Evolutionary conservation across 2,888 invertebrate species (phyloP), one percentile per base, ranked within the genome.

Genomic region (Acanthacorydalis orientalis): DNA sequence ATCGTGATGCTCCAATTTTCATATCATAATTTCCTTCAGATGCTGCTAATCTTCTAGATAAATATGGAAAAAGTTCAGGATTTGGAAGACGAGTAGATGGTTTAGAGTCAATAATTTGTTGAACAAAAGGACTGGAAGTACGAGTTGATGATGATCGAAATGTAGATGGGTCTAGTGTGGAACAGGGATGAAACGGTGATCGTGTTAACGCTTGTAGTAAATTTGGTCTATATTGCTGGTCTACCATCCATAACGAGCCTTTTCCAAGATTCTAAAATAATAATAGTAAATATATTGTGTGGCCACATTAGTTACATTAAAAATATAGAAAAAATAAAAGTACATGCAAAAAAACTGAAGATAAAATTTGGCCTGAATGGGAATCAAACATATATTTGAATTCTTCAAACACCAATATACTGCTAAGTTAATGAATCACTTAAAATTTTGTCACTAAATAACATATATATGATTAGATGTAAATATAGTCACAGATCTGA

Each of bases 191-290:
- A 60, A 84, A 85, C 0, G 92, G 91, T 33, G 90, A 89, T 51
- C 92, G 82, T 48, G 87, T 83, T 52, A 93, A 73, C 4, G 92
- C 90, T 73, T 93, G 87, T 53, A 87, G 73, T 51, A 88, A 73
- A 62, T 91, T 91, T 48, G 89, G 85, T 53, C 92, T 78, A 65
- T 87, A 92, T 53, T 86, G 84, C 7, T 89, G 88, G 63, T 95
- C 93, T 4, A 95, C 92, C 59, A 91, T 92, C 95, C 95, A 95
- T 49, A 93, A 67, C 0, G 93, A 93, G 41, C 95, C 93, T 67
- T 95, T 95, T 39, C 92, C 93, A 57, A 92, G 77, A 56, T 90
- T 91, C 86, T 87, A 63, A 43, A 70, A 68, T 51, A 54, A 43
- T 51, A 47, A 49, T 43, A 51, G n/a, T n/a, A n/a, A n/a, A n/a